These are phyloP conservation scores for Chaetodon trifasciatus DNA, from an alignment of 2,797 vertebrate genomes.

Conservation along the genomic window DNA sequence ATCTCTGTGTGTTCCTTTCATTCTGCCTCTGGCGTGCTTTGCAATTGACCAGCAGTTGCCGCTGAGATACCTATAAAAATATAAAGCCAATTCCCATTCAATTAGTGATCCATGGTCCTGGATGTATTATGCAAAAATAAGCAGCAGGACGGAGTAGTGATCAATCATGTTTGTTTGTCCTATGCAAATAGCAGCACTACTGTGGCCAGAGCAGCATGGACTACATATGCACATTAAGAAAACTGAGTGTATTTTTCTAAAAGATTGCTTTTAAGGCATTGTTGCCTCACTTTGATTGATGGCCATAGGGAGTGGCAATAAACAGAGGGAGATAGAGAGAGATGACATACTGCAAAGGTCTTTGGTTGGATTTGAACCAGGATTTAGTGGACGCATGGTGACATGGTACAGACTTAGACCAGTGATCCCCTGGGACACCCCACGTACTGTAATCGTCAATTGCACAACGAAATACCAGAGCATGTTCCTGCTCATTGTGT, in stretches of 20 bases:
- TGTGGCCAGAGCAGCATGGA: conserved; percentile 4
- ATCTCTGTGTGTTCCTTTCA: conserved; percentile 9
- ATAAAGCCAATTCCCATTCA: conserved; percentile 49
- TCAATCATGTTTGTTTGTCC: conserved; percentile 71
- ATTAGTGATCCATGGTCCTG: conserved; percentile 57
- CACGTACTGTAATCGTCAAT: conserved; percentile 1
- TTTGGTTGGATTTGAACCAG: conserved; percentile 41
- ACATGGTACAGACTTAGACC: conserved; percentile 26
- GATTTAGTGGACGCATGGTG: conserved; percentile 43
- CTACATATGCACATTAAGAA: conserved; percentile 13
- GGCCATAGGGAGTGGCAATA: conserved; percentile 34
- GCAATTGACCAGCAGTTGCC: conserved; percentile 25
- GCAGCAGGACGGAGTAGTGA: conserved; percentile 48
- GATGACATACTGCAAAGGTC: conserved; percentile 39
- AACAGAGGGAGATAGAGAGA: conserved; percentile 30
- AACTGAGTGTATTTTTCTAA: neutral
- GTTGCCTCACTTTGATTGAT: conserved; percentile 64
- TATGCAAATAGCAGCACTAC: conserved; percentile 22
- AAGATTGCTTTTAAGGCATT: conserved; percentile 22
- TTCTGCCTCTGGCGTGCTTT: conserved; percentile 11
- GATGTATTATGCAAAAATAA: conserved; percentile 61
- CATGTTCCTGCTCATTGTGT: conserved; percentile 30
- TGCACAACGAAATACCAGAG: conserved; percentile 42
- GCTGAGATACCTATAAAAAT: conserved; percentile 44
- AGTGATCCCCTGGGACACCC: conserved; percentile 24